These are phyloP conservation scores for Corythucha ciliata DNA, from an alignment of 2,888 invertebrate genomes.

Conservation along the genomic window DNA sequence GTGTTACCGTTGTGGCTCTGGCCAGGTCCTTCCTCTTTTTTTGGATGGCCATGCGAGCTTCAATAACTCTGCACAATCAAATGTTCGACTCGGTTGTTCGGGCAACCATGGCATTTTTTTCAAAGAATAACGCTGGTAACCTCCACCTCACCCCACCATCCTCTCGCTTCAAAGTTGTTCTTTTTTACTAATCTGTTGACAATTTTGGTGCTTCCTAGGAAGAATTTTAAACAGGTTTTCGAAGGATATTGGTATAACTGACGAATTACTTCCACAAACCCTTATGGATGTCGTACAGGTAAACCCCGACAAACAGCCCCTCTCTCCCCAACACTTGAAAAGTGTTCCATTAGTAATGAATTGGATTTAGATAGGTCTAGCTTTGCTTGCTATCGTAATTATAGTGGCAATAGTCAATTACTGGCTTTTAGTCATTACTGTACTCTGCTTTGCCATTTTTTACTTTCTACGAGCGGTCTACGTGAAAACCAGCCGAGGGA, in stretches of 20 bases:
- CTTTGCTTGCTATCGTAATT: conserved; percentile 65
- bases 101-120: conserved; percentile 79
- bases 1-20: conserved; percentile 47
- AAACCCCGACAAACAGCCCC: too few species aligned
- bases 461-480: conserved; percentile 67
- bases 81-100: conserved; percentile 78
- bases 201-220: conserved; percentile 42
- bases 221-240: conserved; percentile 80
- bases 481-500: conserved; percentile 66
- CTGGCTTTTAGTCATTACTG: conserved; percentile 60
- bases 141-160: conserved; percentile 1
- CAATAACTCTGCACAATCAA: conserved; percentile 66
- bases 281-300: conserved; percentile 48
- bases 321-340: too few species aligned
- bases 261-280: conserved; percentile 51
- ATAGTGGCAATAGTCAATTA: conserved; percentile 67
- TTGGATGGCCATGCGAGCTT: conserved; percentile 67
- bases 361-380: conserved; percentile 66
- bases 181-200: not conserved
- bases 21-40: conserved; percentile 59
- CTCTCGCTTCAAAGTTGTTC: not conserved
- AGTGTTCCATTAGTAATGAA: too few species aligned
- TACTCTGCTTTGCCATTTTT: conserved; percentile 61
- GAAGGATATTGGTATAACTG: conserved; percentile 70
- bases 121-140: conserved; percentile 70